Evolutionary conservation across 2,797 vertebrate genomes (phyloP).

Genomic region (Eulemur rubriventer): DNA sequence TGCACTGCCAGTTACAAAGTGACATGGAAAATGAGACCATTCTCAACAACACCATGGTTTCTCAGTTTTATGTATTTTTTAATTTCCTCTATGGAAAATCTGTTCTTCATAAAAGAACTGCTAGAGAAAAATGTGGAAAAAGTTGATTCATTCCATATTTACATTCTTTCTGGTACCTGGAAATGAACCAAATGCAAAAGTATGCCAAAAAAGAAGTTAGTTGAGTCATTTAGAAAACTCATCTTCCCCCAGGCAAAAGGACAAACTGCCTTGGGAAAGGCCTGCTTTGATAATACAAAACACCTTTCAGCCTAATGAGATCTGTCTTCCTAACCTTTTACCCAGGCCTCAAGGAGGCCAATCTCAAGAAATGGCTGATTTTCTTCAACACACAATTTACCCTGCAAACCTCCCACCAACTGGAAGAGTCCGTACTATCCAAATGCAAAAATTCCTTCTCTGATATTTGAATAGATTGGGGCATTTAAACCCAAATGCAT

Average conservation of each 20-base stretch:
- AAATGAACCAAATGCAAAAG: conserved; percentile 85
- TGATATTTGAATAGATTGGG: conserved; percentile 9
- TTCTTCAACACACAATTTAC: neutral
- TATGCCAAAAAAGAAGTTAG: conserved; percentile 85
- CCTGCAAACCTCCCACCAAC: neutral
- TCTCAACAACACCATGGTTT: conserved; percentile 90
- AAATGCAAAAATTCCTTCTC: conserved; percentile 4
- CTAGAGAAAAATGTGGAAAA: conserved; percentile 91
- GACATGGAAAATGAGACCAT: conserved; percentile 87
- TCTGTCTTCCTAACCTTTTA: conserved; percentile 47
- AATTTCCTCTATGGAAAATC: conserved; percentile 98
- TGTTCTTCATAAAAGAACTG: conserved; percentile 95
- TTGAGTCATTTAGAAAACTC: conserved; percentile 83
- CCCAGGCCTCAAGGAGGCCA: neutral
- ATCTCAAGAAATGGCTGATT: conserved; percentile 5
- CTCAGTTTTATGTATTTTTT: conserved; percentile 94
- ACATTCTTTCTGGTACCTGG: conserved; percentile 90
- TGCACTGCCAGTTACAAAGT: conserved; percentile 85
- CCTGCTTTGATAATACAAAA: conserved; percentile 69
- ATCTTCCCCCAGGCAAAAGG: conserved; percentile 79
- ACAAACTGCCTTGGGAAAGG: conserved; percentile 78
- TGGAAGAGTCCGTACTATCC: neutral
- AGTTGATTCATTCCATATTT: conserved; percentile 92
- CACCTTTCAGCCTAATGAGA: conserved; percentile 61
- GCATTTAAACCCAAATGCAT: conserved; percentile 36